phyloP scores from a whole-genome alignment of 2,888 invertebrate genomes.

The Mantis religiosa region DNA sequence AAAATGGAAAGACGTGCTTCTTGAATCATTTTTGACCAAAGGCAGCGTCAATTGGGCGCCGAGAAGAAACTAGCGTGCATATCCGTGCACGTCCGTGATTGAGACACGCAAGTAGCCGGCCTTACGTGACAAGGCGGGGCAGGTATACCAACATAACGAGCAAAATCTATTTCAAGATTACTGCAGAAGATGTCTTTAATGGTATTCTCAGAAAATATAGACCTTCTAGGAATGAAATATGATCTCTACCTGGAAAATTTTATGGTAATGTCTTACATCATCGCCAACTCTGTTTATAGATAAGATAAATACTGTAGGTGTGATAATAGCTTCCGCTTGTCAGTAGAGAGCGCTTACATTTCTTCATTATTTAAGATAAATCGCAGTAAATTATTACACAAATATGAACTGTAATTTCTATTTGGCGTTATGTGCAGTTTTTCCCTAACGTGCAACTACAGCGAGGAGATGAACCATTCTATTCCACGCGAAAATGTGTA shows the following conservation, averaged over 20 bases:
- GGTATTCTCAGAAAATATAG: neutral
- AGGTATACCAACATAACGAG: neutral
- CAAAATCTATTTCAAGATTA: neutral
- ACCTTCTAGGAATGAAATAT: neutral
- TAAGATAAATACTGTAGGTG: too few relatives aligned
- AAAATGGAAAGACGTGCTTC: neutral
- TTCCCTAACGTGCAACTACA: too few relatives aligned
- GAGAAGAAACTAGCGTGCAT: neutral
- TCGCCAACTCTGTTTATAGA: too few relatives aligned
- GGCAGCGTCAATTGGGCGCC: neutral
- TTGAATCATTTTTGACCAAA: neutral
- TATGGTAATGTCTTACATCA: too few relatives aligned
- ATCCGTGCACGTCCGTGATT: neutral
- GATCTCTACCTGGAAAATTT: neutral
- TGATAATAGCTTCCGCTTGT: too few relatives aligned
- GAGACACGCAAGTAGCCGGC: neutral
- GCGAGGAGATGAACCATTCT: too few relatives aligned
- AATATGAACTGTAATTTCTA: too few relatives aligned
- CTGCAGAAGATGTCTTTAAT: neutral
- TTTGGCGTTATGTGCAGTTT: too few relatives aligned
- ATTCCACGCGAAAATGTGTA: too few relatives aligned
- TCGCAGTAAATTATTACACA: too few relatives aligned
- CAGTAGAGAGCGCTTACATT: too few relatives aligned
- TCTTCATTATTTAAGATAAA: too few relatives aligned
- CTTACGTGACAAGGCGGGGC: neutral